phyloP scores from a whole-genome alignment of 1,140 invertebrate species.

The Psix sp. region DNA sequence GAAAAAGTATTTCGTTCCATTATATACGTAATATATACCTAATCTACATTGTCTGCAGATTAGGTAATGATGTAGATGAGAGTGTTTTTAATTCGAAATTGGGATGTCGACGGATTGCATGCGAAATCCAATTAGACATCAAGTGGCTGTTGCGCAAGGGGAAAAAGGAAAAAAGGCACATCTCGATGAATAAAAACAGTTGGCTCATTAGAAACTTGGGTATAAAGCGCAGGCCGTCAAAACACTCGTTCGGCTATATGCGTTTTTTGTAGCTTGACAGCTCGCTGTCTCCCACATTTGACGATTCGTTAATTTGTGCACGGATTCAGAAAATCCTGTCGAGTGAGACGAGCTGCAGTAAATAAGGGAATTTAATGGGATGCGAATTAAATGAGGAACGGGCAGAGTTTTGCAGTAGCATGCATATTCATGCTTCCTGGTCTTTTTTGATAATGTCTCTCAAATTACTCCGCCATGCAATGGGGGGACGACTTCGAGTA shows the following conservation, averaged over 20 bases:
- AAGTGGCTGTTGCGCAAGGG: neutral
- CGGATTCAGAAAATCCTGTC: constrained; percentile 61
- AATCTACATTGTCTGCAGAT: no score
- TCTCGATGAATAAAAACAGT: constrained; percentile 10
- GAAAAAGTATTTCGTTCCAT: constrained; percentile 2
- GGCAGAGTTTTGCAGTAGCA: constrained; percentile 56
- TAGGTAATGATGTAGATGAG: no score
- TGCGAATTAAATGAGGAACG: constrained; percentile 60
- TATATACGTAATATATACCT: no score
- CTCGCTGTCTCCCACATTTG: constrained; percentile 52
- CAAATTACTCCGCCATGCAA: constrained; percentile 60
- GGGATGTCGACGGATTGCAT: no score
- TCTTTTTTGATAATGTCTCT: constrained; percentile 62
- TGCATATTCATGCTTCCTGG: constrained; percentile 66
- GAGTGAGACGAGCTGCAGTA: constrained; percentile 60
- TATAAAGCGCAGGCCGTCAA: constrained; percentile 19
- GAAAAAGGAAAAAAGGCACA: neutral
- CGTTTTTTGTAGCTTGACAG: constrained; percentile 32
- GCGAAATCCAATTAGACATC: neutral
- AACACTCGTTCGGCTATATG: constrained; percentile 20
- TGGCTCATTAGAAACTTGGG: constrained; percentile 27
- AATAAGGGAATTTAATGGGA: constrained; percentile 63
- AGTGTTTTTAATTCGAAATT: neutral
- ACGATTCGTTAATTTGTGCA: constrained; percentile 60
- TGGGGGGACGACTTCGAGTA: constrained; percentile 50